These are phyloP conservation scores for Chromobotia macracanthus DNA, from an alignment of 2,797 vertebrate genomes.

Conservation along the genomic window DNA sequence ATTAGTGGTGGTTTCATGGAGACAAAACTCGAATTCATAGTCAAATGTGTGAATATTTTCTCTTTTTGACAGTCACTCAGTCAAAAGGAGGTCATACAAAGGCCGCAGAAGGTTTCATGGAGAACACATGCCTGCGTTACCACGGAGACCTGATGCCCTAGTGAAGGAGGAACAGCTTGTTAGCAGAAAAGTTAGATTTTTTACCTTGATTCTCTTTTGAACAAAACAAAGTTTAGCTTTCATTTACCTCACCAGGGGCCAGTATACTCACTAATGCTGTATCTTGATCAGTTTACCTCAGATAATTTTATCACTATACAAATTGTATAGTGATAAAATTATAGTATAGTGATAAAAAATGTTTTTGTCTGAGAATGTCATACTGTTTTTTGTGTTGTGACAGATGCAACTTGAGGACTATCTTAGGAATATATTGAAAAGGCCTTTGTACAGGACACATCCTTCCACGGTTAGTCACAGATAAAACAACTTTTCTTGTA, in stretches of 20 bases:
- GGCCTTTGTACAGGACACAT: conserved; percentile 61
- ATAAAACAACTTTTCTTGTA: not conserved
- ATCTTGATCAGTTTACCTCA: too few species aligned
- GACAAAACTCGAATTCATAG: not conserved
- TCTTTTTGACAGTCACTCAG: conserved; percentile 54
- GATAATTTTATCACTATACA: too few species aligned
- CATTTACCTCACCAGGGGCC: too few species aligned
- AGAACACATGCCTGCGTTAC: conserved; percentile 58
- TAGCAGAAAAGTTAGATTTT: conserved; percentile 56
- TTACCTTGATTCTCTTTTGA: not conserved
- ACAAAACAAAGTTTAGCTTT: not conserved
- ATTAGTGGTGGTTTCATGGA: conserved; percentile 32
- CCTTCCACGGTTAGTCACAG: conserved; percentile 56
- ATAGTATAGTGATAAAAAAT: too few species aligned
- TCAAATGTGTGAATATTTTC: conserved; percentile 21
- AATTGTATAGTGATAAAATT: too few species aligned
- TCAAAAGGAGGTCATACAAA: conserved; percentile 57
- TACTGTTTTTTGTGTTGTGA: conserved; percentile 29
- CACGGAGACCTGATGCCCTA: conserved; percentile 61
- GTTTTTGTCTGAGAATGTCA: too few species aligned
- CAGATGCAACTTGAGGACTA: conserved; percentile 65
- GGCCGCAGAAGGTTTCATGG: conserved; percentile 46
- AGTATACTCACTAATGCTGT: too few species aligned
- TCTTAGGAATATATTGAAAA: conserved; percentile 63
- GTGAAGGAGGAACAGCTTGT: conserved; percentile 61